These are phyloP conservation scores for Chromoteleia sp. DNA, from an alignment of 2,888 invertebrate species.

Conservation along the genomic window DNA sequence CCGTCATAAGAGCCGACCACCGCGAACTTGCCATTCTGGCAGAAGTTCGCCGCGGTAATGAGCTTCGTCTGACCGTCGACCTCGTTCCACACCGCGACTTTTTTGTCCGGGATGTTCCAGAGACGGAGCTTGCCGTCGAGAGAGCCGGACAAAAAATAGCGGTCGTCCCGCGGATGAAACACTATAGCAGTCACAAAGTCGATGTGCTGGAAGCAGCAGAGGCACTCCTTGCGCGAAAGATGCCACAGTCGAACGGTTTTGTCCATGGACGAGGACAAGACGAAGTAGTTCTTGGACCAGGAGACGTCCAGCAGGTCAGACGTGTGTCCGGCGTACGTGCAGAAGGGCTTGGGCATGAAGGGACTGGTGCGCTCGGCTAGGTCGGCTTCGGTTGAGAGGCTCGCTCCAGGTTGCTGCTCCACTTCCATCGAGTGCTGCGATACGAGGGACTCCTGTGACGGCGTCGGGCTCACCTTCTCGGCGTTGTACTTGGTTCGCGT, in stretches of 20 bases:
- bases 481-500: conserved; percentile 98
- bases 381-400: conserved; percentile 86
- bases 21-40: conserved; percentile 98
- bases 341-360: conserved; percentile 96
- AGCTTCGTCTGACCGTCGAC: conserved; percentile 97
- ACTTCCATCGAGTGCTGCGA: conserved; percentile 89
- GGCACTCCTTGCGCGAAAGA: conserved; percentile 97
- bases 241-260: conserved; percentile 99
- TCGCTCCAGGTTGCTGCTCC: conserved; percentile 86
- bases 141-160: conserved; percentile 98
- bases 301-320: conserved; percentile 98
- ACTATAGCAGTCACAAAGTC: conserved; percentile 99
- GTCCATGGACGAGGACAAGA: conserved; percentile 99
- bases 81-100: conserved; percentile 99
- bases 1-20: conserved; percentile 99
- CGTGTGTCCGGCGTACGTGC: conserved; percentile 96
- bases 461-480: conserved; percentile 96
- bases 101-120: conserved; percentile 99
- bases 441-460: conserved; percentile 95
- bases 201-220: conserved; percentile 99
- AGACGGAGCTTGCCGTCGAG: conserved; percentile 98
- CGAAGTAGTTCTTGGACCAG: conserved; percentile 99
- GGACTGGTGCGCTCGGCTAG: conserved; percentile 87
- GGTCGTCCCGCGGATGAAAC: conserved; percentile 96
- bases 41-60: conserved; percentile 98